Percentiles rank a stretch among this genome's conserved stretches.
Evolutionary conservation across 35 echinoderm and acorn worm species (phyloP).

Genomic region (Ptychodera flava): DNA sequence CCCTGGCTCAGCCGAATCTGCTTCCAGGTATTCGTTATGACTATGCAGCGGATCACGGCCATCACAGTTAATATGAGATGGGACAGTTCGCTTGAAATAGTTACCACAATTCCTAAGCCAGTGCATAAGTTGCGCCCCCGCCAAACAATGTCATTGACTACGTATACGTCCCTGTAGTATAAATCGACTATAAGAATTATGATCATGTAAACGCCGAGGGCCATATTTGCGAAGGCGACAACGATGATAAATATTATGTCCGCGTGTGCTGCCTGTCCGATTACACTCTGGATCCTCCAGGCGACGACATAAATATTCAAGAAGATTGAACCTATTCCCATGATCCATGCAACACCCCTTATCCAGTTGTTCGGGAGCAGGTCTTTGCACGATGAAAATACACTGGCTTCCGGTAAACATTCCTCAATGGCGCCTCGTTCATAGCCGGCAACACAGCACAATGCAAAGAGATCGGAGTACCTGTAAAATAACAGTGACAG

Average conservation of each 20-base stretch:
- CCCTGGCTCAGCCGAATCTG: constrained; percentile 69
- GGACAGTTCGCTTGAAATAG: constrained; percentile 73
- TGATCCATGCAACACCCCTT: constrained; percentile 67
- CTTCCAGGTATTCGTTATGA: constrained; percentile 75
- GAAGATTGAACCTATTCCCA: constrained; percentile 74
- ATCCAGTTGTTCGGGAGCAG: constrained; percentile 68
- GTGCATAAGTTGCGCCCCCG: constrained; percentile 60
- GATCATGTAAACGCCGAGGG: constrained; percentile 92
- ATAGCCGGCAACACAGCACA: neutral
- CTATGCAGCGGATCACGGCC: constrained; percentile 63
- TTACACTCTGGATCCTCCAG: constrained; percentile 47
- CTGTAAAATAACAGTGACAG: too few relatives aligned
- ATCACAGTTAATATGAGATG: constrained; percentile 77
- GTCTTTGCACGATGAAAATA: constrained; percentile 84
- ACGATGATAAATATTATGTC: constrained; percentile 80
- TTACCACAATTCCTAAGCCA: constrained; percentile 58
- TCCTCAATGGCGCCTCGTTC: constrained; percentile 34
- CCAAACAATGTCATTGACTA: too few relatives aligned
- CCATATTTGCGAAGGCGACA: constrained; percentile 63
- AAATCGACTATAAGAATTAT: constrained; percentile 77
- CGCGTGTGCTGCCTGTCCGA: constrained; percentile 51
- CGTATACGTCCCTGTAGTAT: too few relatives aligned
- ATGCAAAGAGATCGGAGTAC: too few relatives aligned
- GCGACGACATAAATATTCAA: constrained; percentile 74
- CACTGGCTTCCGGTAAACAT: constrained; percentile 50